phyloP scores from a whole-genome alignment of 1,140 invertebrate species.

The Pachyrhynchus sulphureomaculatus region DNA sequence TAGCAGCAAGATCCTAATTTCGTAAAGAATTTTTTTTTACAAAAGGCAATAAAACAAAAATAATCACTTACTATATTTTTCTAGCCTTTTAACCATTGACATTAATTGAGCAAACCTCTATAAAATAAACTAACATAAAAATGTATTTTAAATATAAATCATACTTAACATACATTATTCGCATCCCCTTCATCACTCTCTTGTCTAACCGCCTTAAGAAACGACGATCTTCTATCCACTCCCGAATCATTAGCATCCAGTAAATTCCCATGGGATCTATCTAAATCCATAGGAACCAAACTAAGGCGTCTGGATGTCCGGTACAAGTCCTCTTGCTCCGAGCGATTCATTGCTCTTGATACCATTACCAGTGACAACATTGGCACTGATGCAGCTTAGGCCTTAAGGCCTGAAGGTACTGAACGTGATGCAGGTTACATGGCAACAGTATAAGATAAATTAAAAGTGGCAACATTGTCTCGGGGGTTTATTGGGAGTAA shows the following conservation, averaged over 20 bases:
- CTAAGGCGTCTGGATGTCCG: slow-evolving; percentile 62
- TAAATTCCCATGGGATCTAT: not conserved
- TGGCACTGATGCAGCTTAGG: slow-evolving; percentile 32
- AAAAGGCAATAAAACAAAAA: too few species aligned
- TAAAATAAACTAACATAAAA: too few species aligned
- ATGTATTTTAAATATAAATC: too few species aligned
- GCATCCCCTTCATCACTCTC: slow-evolving; percentile 22
- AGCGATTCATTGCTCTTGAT: slow-evolving; percentile 60
- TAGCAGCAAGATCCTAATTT: too few species aligned
- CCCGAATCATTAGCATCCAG: slow-evolving; percentile 40
- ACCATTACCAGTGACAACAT: slow-evolving; percentile 49
- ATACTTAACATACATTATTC: slow-evolving; percentile 13
- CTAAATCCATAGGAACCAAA: slow-evolving; percentile 44
- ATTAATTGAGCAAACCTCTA: too few species aligned
- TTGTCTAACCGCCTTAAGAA: slow-evolving; percentile 7
- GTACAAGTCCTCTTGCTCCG: slow-evolving; percentile 62
- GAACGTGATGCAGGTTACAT: not conserved
- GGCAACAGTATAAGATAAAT: not conserved
- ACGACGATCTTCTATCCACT: slow-evolving; percentile 24
- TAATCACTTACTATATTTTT: too few species aligned
- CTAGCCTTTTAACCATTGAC: too few species aligned
- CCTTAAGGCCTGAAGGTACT: not conserved
- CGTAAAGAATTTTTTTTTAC: too few species aligned
- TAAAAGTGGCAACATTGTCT: too few species aligned
- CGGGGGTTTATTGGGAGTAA: too few species aligned